A percentile compares a stretch with the other conserved stretches of the same genome.
These are phyloP conservation scores for Alexandromys fortis DNA, from an alignment of 2,113 vertebrate genomes.

Conservation along the genomic window DNA sequence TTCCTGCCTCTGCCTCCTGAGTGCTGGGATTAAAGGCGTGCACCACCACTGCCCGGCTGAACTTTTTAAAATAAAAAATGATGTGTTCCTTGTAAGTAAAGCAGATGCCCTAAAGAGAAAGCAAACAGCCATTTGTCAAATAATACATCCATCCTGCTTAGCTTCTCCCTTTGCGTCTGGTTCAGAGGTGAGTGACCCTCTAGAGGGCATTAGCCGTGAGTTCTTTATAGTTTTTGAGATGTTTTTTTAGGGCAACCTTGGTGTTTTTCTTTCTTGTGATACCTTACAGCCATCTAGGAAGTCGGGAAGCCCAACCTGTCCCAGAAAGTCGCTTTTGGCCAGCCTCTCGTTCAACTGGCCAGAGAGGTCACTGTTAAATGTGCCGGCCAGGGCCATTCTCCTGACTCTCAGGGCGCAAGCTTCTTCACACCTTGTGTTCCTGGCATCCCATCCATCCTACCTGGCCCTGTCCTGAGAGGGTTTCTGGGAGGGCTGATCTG, in stretches of 20 bases:
- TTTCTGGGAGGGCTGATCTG: not conserved
- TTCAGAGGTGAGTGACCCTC: not conserved
- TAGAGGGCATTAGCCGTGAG: not conserved
- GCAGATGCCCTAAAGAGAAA: not conserved
- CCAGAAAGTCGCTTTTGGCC: not conserved
- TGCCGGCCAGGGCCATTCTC: not conserved
- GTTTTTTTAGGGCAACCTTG: not conserved
- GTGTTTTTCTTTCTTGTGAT: conserved; percentile 5
- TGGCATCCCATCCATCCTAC: not conserved
- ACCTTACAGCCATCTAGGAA: not conserved
- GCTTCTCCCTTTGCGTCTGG: not conserved
- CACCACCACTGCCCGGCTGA: too few relatives aligned
- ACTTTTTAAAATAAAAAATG: not conserved
- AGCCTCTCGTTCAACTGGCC: not conserved
- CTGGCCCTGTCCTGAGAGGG: not conserved
- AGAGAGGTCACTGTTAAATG: not conserved
- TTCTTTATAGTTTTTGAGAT: conserved; percentile 24
- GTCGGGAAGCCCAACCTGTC: conserved; percentile 4
- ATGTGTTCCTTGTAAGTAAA: not conserved
- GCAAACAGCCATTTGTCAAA: not conserved
- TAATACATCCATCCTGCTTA: not conserved
- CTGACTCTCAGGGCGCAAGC: not conserved
- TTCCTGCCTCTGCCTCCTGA: too few relatives aligned
- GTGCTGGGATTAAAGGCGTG: too few relatives aligned
- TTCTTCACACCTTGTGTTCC: not conserved